phyloP scores from a whole-genome alignment of 2,113 vertebrate genomes.

The Stictonetta naevosa region DNA sequence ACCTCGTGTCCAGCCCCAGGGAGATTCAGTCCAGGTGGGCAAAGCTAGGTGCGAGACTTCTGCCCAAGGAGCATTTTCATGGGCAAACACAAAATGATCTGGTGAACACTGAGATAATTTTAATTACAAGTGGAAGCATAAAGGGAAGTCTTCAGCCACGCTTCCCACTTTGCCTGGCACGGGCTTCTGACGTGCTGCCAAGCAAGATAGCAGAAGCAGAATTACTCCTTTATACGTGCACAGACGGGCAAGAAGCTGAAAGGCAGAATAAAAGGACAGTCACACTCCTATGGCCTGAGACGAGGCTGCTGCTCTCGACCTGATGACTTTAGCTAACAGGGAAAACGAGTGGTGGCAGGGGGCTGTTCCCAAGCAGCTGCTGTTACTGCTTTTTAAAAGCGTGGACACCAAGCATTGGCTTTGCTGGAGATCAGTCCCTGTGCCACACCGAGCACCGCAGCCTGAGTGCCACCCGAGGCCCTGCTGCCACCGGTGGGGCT shows the following conservation, averaged over 20 bases:
- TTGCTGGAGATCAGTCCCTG: not conserved
- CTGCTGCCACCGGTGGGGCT: accelerated
- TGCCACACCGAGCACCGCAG: accelerated
- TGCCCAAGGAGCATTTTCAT: not conserved
- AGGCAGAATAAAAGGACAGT: not conserved
- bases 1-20: accelerated
- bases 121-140: not conserved
- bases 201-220: not conserved
- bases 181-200: conserved; percentile 25
- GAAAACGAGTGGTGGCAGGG: not conserved
- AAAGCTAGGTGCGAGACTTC: not conserved
- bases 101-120: not conserved
- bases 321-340: accelerated
- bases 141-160: conserved; percentile 50
- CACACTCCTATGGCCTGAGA: not conserved
- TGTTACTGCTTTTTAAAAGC: not conserved
- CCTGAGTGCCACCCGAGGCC: not conserved
- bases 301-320: not conserved
- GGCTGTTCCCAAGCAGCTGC: not conserved
- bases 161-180: conserved; percentile 40
- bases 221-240: not conserved
- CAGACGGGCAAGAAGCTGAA: not conserved
- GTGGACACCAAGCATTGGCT: not conserved
- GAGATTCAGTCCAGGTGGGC: not conserved
- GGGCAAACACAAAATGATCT: not conserved